Evolutionary conservation across 1,140 invertebrate species (phyloP).

Genomic region (Lasioglossum albipes): DNA sequence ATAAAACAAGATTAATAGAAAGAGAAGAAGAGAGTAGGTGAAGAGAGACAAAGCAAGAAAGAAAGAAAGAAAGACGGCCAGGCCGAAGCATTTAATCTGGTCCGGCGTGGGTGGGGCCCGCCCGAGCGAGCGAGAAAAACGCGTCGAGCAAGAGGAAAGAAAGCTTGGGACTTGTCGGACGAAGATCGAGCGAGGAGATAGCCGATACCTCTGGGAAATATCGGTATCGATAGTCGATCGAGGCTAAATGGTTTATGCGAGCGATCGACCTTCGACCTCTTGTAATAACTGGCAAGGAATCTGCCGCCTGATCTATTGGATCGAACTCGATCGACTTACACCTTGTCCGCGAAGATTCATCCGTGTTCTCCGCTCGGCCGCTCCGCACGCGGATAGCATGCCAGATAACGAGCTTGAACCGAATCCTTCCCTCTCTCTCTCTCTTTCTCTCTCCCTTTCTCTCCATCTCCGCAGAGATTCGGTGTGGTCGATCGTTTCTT

Average conservation of each 20-base stretch:
- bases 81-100: slow-evolving; percentile 70
- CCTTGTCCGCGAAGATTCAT: slow-evolving; percentile 54
- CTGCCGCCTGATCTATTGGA: slow-evolving; percentile 78
- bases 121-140: slow-evolving; percentile 55
- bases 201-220: slow-evolving; percentile 76
- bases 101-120: slow-evolving; percentile 68
- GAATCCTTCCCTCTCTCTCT: neutral
- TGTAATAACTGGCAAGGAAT: slow-evolving; percentile 76
- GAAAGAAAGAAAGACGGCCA: slow-evolving; percentile 46
- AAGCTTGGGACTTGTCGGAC: slow-evolving; percentile 64
- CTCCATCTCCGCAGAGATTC: neutral
- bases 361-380: slow-evolving; percentile 18
- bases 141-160: slow-evolving; percentile 33
- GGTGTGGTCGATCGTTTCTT: slow-evolving; percentile 32
- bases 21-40: too few species aligned
- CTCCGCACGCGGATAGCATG: slow-evolving; percentile 10
- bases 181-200: slow-evolving; percentile 66
- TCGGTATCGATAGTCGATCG: slow-evolving; percentile 76
- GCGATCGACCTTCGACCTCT: slow-evolving; percentile 74
- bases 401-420: neutral
- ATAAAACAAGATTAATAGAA: neutral
- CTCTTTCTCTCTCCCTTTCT: neutral
- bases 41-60: too few species aligned
- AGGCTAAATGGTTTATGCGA: slow-evolving; percentile 77
- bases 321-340: slow-evolving; percentile 75